Percentiles rank a stretch among this genome's conserved stretches.
phyloP scores from a whole-genome alignment of 2,113 vertebrate genomes.

The Petroica traversi region DNA sequence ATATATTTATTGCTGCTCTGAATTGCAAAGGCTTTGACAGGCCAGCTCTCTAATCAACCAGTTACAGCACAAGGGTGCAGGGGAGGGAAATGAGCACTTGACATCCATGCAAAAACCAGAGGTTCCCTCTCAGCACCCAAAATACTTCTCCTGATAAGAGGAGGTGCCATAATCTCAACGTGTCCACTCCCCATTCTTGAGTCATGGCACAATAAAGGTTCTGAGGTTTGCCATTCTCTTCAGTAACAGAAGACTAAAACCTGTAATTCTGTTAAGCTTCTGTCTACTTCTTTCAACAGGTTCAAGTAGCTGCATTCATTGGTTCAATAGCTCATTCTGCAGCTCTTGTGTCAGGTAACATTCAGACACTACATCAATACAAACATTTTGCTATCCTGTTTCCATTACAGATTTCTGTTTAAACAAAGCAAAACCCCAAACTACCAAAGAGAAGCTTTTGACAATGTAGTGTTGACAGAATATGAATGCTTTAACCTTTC shows the following conservation, averaged over 20 bases:
- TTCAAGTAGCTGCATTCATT: background rate
- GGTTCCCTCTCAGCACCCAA: background rate
- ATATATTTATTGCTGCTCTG: background rate
- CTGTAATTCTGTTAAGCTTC: background rate
- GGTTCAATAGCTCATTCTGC: background rate
- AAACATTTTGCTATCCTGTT: background rate
- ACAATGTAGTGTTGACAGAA: background rate
- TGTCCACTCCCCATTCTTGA: background rate
- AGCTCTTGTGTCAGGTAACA: background rate
- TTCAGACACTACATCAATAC: background rate
- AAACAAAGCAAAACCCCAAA: background rate
- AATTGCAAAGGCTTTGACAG: background rate
- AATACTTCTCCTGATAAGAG: background rate
- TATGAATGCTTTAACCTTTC: background rate
- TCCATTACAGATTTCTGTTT: background rate
- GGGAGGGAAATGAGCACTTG: background rate
- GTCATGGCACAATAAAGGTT: background rate
- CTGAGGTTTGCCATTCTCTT: background rate
- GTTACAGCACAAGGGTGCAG: background rate
- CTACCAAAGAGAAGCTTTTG: background rate
- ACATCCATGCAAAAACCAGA: background rate
- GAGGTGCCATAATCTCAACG: background rate
- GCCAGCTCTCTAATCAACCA: background rate
- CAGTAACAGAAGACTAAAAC: background rate
- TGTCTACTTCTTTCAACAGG: background rate